Base-by-base conservation (phyloP, 2,888 invertebrate species). In the Adela reaumurella region DNA sequence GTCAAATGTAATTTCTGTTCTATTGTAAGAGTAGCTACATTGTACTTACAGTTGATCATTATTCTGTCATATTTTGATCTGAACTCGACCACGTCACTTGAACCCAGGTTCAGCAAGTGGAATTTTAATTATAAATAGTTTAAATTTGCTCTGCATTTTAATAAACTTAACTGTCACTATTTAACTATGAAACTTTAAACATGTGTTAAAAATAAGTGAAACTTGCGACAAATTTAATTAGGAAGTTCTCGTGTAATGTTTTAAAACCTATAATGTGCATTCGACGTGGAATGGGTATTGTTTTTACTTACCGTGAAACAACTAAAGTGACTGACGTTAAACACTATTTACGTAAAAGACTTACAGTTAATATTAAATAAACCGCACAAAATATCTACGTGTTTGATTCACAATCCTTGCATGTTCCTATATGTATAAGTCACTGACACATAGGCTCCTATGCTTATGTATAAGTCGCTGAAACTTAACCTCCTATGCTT, bases 351-450 rank as follows among this genome's bases (percentile, higher is more conserved):
- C 67, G 64, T 58, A 63, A 48, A 50, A 29, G 48, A 50, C 48
- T 46, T 67, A 76, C 74, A 77, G 78, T 78, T 77, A 76, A 70
- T 72, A 74, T 70, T 76, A 64, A 78, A 73, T 78, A 77, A 77
- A 78, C 67, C 67, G 77, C 78, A 78, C 78, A 78, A 78, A 77
- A 74, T 70, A 69, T 56, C 49, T 2, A 5, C 6, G 55, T 55
- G 61, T 70, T 69, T 72, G 56, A 65, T 68, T 70, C 24, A n/a
- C 24, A 24, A 24, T 24, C 10, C 10, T 24, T 24, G 24, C n/a
- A n/a, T n/a, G n/a, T n/a, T n/a, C n/a, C n/a, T n/a, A n/a, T n/a
- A n/a, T n/a, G n/a, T n/a, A n/a, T n/a, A n/a, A n/a, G n/a, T n/a
- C n/a, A n/a, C n/a, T n/a, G n/a, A n/a, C n/a, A n/a, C n/a, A n/a